A percentile compares a stretch with the other conserved stretches of the same genome.
Evolutionary conservation across 2,113 vertebrate species (phyloP).

Genomic region (Alligator mississippiensis): DNA sequence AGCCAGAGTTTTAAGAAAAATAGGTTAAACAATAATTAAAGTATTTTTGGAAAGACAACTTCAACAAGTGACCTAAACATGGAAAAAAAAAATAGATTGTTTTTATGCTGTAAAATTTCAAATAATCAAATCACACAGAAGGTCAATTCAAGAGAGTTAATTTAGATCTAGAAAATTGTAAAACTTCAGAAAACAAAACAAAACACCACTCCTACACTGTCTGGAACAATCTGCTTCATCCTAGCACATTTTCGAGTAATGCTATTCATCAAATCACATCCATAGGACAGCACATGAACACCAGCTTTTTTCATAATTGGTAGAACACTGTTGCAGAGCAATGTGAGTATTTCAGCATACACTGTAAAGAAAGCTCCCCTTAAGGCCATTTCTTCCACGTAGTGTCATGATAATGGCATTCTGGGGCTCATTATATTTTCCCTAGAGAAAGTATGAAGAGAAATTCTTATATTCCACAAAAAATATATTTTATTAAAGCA

Average conservation of each 20-base stretch:
- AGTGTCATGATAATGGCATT: neutral
- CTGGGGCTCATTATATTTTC: neutral
- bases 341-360: neutral
- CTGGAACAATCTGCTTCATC: neutral
- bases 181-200: constrained; percentile 33
- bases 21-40: neutral
- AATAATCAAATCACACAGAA: constrained; percentile 8
- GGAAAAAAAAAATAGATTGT: neutral
- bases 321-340: neutral
- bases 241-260: neutral
- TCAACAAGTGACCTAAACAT: constrained; percentile 19
- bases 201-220: neutral
- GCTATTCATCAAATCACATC: neutral
- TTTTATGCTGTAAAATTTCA: neutral
- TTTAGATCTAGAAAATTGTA: constrained; percentile 7
- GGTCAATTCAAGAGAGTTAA: neutral
- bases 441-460: neutral
- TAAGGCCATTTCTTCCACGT: neutral
- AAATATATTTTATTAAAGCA: neutral
- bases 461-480: neutral
- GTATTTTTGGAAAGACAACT: neutral
- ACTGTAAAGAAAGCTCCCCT: neutral
- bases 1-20: neutral
- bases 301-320: neutral
- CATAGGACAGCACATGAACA: neutral